Conservation (phyloP, 2,888 invertebrate genomes). For the Limnephilus rhombicus region DNA sequence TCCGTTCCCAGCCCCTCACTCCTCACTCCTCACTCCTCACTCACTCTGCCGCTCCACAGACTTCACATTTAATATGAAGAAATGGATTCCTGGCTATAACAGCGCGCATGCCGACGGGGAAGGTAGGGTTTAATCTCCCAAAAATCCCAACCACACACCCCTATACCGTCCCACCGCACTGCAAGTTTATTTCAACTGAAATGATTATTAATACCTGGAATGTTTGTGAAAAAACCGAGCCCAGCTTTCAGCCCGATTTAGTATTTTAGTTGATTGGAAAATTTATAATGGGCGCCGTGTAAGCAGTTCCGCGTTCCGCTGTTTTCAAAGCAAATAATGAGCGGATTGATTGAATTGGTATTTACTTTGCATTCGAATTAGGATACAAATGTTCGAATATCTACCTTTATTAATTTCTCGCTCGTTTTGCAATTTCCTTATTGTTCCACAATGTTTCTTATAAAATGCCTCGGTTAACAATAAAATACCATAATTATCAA, state of each 20-base stretch:
- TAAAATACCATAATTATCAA: not conserved
- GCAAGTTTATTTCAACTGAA: slow-evolving; percentile 31
- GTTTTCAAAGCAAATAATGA: slow-evolving; percentile 45
- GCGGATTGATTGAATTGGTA: slow-evolving; percentile 23
- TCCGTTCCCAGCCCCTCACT: slow-evolving; percentile 26
- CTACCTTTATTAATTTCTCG: not conserved
- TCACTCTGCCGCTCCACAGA: slow-evolving; percentile 14
- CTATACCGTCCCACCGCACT: not conserved
- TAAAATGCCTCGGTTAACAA: not conserved
- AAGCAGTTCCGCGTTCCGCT: slow-evolving; percentile 31
- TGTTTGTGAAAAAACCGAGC: slow-evolving; percentile 6
- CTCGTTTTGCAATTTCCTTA: not conserved
- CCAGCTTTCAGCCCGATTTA: slow-evolving; percentile 22
- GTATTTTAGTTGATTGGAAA: slow-evolving; percentile 49
- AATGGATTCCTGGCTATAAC: slow-evolving; percentile 60
- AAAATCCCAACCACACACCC: slow-evolving; percentile 39
- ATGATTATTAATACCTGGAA: slow-evolving; percentile 40
- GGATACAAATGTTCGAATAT: slow-evolving; percentile 8
- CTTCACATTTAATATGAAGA: slow-evolving; percentile 64
- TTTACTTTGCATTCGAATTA: slow-evolving; percentile 35
- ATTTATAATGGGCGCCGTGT: slow-evolving; percentile 48
- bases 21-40: too few species aligned
- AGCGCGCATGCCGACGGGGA: slow-evolving; percentile 8
- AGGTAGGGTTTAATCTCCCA: slow-evolving; percentile 58
- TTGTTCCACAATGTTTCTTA: not conserved